Conservation (phyloP, 1,140 invertebrate species). For the Bathynomus jamesi region DNA sequence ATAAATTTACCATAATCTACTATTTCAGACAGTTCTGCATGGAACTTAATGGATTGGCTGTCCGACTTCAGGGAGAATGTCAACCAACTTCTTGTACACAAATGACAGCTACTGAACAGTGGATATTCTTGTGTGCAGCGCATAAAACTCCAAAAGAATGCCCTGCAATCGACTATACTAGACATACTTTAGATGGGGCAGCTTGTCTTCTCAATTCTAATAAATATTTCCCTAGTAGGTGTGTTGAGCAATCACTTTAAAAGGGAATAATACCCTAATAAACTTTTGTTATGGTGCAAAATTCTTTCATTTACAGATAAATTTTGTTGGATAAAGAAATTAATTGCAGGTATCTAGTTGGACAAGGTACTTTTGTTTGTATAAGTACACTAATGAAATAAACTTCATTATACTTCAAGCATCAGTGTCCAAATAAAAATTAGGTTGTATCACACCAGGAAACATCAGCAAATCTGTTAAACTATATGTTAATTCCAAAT, state of each 20-base stretch:
- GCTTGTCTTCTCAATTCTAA: constrained; percentile 97
- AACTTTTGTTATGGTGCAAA: too few species aligned
- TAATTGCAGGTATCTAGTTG: too few species aligned
- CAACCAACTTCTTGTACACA: constrained; percentile 93
- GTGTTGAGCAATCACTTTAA: constrained; percentile 8
- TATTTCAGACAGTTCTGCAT: constrained; percentile 88
- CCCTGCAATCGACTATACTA: constrained; percentile 97
- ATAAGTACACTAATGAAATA: too few species aligned
- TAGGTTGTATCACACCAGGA: too few species aligned
- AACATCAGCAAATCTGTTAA: too few species aligned
- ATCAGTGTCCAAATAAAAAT: too few species aligned
- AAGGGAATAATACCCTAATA: background rate
- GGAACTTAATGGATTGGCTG: constrained; percentile 95
- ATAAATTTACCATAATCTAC: too few species aligned
- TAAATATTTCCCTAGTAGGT: constrained; percentile 99
- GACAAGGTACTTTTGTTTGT: too few species aligned
- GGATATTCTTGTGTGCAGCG: constrained; percentile 99
- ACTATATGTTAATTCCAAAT: too few species aligned
- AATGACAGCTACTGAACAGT: constrained; percentile 99
- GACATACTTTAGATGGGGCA: constrained; percentile 98
- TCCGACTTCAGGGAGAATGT: constrained; percentile 87
- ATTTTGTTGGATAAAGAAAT: too few species aligned
- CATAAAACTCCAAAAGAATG: constrained; percentile 99
- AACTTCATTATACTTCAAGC: too few species aligned
- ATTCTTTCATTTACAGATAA: too few species aligned